Evolutionary conservation across 2,888 invertebrate genomes (phyloP).

Genomic region (Zygothrica quintamaculata): DNA sequence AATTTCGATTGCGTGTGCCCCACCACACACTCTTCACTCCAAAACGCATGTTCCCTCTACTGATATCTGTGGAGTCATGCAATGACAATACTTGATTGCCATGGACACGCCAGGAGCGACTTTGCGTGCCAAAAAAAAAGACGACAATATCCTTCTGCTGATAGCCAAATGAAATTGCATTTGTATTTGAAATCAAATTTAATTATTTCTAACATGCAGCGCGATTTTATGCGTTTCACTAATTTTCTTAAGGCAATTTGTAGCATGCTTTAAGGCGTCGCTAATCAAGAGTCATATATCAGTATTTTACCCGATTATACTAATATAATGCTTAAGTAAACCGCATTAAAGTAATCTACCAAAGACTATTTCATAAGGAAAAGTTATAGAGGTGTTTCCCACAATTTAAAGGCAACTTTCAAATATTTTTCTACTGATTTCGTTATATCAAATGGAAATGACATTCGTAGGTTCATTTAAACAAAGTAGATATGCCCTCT

Average conservation of each 20-base stretch:
- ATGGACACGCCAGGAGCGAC: constrained; percentile 60
- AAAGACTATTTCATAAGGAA: too few species aligned
- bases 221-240: constrained; percentile 60
- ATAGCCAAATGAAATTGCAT: constrained; percentile 40
- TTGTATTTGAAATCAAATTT: constrained; percentile 72
- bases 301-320: too few species aligned
- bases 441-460: too few species aligned
- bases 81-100: constrained; percentile 81
- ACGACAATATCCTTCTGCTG: constrained; percentile 6
- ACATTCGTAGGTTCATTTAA: not conserved
- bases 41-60: not conserved
- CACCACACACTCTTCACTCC: not conserved
- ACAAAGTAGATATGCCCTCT: not conserved
- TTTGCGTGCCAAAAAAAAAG: not conserved
- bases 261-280: constrained; percentile 71
- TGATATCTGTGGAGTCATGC: constrained; percentile 72
- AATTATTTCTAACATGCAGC: constrained; percentile 82
- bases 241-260: constrained; percentile 37
- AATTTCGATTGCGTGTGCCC: constrained; percentile 70
- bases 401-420: too few species aligned
- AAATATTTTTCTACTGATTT: too few species aligned
- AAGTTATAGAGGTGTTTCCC: too few species aligned
- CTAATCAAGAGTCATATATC: too few species aligned
- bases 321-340: too few species aligned
- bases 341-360: too few species aligned